Conservation (phyloP, 2,797 vertebrate genomes). For the Hypotaenidia okinawae region DNA sequence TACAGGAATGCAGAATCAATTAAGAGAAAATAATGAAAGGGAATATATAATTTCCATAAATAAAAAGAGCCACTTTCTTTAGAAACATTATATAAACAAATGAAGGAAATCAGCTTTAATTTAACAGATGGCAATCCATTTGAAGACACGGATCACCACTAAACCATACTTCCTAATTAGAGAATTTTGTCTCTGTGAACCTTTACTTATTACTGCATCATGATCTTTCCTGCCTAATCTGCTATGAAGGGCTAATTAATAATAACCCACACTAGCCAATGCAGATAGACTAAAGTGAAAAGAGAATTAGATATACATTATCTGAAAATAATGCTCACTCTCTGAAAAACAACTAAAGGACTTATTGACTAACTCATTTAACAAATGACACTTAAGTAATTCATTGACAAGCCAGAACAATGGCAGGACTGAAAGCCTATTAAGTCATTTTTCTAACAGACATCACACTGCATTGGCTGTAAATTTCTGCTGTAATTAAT, state of each 20-base stretch:
- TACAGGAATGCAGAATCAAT: slow-evolving; percentile 66
- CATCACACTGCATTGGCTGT: slow-evolving; percentile 42
- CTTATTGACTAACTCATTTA: slow-evolving; percentile 70
- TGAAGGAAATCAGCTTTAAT: slow-evolving; percentile 61
- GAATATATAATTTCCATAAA: slow-evolving; percentile 67
- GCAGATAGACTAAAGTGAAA: slow-evolving; percentile 54
- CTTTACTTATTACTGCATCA: slow-evolving; percentile 55
- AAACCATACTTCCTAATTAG: slow-evolving; percentile 73
- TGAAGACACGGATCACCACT: slow-evolving; percentile 74
- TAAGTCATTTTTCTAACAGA: slow-evolving; percentile 63
- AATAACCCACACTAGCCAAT: slow-evolving; percentile 58
- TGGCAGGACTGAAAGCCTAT: slow-evolving; percentile 41
- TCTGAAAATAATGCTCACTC: slow-evolving; percentile 55
- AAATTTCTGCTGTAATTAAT: slow-evolving; percentile 64
- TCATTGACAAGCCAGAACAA: slow-evolving; percentile 66
- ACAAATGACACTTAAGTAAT: slow-evolving; percentile 71
- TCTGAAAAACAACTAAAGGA: slow-evolving; percentile 59
- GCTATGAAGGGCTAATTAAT: slow-evolving; percentile 78
- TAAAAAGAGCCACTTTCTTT: slow-evolving; percentile 58
- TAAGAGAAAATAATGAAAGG: slow-evolving; percentile 66
- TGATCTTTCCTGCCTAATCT: slow-evolving; percentile 74
- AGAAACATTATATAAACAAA: slow-evolving; percentile 56
- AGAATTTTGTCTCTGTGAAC: slow-evolving; percentile 72
- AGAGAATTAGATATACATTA: slow-evolving; percentile 63
- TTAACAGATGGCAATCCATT: slow-evolving; percentile 70